phyloP scores from a whole-genome alignment of 2,113 vertebrate genomes.

The Laterallus jamaicensis region DNA sequence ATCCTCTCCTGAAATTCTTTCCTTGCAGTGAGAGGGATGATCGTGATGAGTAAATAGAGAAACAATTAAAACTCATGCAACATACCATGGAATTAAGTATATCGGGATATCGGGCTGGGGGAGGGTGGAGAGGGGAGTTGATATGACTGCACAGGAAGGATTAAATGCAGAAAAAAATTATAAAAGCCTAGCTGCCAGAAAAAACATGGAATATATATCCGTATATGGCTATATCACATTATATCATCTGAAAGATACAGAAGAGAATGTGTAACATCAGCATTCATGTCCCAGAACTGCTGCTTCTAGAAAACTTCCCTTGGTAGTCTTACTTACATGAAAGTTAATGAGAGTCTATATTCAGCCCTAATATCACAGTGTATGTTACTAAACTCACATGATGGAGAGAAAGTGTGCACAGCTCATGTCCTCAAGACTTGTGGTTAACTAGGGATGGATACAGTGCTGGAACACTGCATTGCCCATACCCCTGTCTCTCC shows the following conservation, averaged over 20 bases:
- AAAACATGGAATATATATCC: not conserved
- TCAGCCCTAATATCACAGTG: not conserved
- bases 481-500: accelerated
- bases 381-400: accelerated
- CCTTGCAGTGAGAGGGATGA: not conserved
- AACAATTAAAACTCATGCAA: not conserved
- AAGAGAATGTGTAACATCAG: not conserved
- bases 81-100: not conserved
- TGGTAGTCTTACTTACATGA: not conserved
- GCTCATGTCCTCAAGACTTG: not conserved
- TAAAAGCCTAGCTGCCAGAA: not conserved
- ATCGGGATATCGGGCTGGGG: no score
- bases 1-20: not conserved
- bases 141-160: not conserved
- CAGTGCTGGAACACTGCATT: not conserved
- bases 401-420: not conserved
- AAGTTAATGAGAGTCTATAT: not conserved
- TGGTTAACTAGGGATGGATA: not conserved
- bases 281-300: not conserved
- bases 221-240: not conserved
- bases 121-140: no score
- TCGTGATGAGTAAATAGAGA: not conserved
- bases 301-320: not conserved
- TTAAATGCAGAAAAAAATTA: not conserved
- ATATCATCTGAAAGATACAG: not conserved